These are phyloP conservation scores for Sebastes wilsoni DNA, from an alignment of 2,797 vertebrate species.

Conservation along the genomic window DNA sequence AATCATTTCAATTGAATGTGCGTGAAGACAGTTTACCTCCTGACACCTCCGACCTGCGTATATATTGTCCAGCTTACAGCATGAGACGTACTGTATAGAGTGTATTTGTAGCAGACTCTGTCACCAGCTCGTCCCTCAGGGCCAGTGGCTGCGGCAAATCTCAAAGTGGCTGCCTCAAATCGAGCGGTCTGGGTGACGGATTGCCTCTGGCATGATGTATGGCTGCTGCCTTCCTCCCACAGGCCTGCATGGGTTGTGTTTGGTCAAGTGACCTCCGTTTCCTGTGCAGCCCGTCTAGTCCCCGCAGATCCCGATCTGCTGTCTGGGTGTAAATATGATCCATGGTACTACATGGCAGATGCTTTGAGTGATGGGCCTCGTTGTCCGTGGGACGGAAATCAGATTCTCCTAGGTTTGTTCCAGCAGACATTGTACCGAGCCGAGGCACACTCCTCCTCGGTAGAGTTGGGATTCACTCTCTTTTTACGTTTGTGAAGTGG, in stretches of 20 bases:
- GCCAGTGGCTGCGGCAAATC: constrained; percentile 50
- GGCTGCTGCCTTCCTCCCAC: constrained; percentile 60
- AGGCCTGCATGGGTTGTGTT: constrained; percentile 55
- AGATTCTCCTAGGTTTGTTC: constrained; percentile 47
- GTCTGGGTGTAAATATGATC: constrained; percentile 76
- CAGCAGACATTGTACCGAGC: constrained; percentile 14
- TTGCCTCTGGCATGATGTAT: constrained; percentile 73
- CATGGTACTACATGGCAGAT: constrained; percentile 42
- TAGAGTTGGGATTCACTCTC: background rate
- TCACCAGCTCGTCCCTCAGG: constrained; percentile 56
- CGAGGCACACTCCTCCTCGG: background rate
- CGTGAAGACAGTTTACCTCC: constrained; percentile 16
- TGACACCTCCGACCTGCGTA: constrained; percentile 33
- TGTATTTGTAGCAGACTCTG: constrained; percentile 42
- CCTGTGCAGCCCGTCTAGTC: constrained; percentile 48
- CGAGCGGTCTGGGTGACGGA: constrained; percentile 74
- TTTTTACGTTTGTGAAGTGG: background rate
- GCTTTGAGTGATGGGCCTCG: constrained; percentile 65
- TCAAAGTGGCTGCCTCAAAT: constrained; percentile 65
- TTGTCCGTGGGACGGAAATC: constrained; percentile 59
- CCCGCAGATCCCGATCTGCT: constrained; percentile 60
- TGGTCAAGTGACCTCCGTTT: constrained; percentile 78
- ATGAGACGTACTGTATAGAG: constrained; percentile 25
- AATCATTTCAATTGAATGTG: constrained; percentile 16
- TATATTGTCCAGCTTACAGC: constrained; percentile 4